These are phyloP conservation scores for Ennomos quercinarius DNA, from an alignment of 2,888 invertebrate genomes.

Conservation along the genomic window DNA sequence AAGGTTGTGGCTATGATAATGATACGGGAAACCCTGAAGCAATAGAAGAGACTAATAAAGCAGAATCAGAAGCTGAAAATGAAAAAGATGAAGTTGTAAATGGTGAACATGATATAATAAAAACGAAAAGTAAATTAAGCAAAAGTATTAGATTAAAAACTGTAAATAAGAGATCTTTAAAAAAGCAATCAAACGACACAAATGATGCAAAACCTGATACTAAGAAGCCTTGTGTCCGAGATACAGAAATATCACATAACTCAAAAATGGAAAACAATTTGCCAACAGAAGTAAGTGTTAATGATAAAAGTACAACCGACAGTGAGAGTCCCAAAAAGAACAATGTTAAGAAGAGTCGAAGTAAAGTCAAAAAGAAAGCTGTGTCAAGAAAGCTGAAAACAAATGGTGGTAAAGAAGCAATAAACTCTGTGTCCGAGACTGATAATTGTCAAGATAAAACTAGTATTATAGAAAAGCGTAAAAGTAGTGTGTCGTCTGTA, in stretches of 20 bases:
- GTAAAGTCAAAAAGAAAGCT: conserved; percentile 72
- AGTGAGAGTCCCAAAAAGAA: conserved; percentile 65
- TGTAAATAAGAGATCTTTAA: conserved; percentile 71
- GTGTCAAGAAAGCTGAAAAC: conserved; percentile 58
- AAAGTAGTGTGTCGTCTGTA: conserved; percentile 76
- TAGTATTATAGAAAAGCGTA: conserved; percentile 75
- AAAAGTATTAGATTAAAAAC: conserved; percentile 66
- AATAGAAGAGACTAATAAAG: conserved; percentile 58
- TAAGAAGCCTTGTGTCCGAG: conserved; percentile 76
- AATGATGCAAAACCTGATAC: conserved; percentile 69
- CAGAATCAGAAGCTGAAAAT: conserved; percentile 64
- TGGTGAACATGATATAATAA: conserved; percentile 70
- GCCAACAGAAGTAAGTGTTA: conserved; percentile 60
- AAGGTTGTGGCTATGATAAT: conserved; percentile 90
- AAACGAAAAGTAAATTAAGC: conserved; percentile 61
- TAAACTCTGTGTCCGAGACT: conserved; percentile 62
- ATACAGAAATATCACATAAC: conserved; percentile 64
- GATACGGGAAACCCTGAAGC: conserved; percentile 89
- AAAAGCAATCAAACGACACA: conserved; percentile 72
- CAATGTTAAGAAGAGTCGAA: conserved; percentile 66
- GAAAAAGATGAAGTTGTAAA: conserved; percentile 69
- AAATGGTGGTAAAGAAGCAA: conserved; percentile 60
- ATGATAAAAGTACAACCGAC: conserved; percentile 67
- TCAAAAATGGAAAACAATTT: conserved; percentile 64
- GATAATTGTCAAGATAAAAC: conserved; percentile 73